Conservation (phyloP, 2,888 invertebrate species). For the Dryobotodes eremita region DNA sequence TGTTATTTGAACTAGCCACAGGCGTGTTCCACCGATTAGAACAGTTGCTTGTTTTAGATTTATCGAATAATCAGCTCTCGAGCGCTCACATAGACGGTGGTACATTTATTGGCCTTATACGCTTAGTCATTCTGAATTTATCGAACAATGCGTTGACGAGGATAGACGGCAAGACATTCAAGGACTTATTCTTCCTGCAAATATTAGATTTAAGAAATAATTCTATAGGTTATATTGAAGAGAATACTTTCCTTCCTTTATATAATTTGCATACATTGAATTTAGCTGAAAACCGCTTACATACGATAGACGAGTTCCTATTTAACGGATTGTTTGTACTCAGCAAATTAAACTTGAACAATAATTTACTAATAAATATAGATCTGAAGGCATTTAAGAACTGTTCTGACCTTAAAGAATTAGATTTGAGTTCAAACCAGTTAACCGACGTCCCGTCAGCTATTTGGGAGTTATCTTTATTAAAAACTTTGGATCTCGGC, state of each 20-base stretch:
- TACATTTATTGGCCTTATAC: slow-evolving; percentile 96
- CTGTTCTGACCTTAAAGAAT: slow-evolving; percentile 96
- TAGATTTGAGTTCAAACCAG: slow-evolving; percentile 97
- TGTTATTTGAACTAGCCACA: slow-evolving; percentile 95
- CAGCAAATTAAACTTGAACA: slow-evolving; percentile 95
- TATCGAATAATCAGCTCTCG: slow-evolving; percentile 96
- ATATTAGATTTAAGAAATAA: slow-evolving; percentile 96
- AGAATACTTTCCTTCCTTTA: slow-evolving; percentile 96
- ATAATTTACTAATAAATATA: slow-evolving; percentile 94
- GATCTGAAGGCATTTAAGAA: slow-evolving; percentile 96
- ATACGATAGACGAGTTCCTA: slow-evolving; percentile 94
- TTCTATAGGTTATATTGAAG: slow-evolving; percentile 96
- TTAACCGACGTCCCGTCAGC: slow-evolving; percentile 95
- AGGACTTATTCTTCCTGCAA: slow-evolving; percentile 96
- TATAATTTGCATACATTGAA: slow-evolving; percentile 97
- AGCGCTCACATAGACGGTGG: slow-evolving; percentile 96
- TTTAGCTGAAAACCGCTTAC: slow-evolving; percentile 96
- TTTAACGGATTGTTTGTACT: slow-evolving; percentile 96
- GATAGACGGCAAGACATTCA: slow-evolving; percentile 96
- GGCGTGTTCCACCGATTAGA: slow-evolving; percentile 96
- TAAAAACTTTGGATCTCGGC: slow-evolving; percentile 97
- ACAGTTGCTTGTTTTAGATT: slow-evolving; percentile 96
- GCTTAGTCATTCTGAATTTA: slow-evolving; percentile 96
- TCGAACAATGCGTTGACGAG: slow-evolving; percentile 96
- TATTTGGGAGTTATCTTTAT: slow-evolving; percentile 94